phyloP scores from a whole-genome alignment of 1,140 invertebrate species.

The Eueides isabella region DNA sequence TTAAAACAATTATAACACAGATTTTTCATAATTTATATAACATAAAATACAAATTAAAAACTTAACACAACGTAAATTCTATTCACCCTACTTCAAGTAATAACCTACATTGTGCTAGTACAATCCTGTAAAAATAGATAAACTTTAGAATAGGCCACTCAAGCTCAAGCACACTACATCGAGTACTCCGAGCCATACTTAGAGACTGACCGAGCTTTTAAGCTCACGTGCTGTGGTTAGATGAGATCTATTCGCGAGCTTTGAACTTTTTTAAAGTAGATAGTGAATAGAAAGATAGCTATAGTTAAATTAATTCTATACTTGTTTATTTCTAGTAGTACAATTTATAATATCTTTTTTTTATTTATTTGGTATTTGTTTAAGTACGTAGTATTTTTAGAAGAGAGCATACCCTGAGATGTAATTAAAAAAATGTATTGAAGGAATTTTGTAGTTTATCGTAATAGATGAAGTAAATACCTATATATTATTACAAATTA shows the following conservation, averaged over 20 bases:
- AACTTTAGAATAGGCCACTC: conserved; percentile 22
- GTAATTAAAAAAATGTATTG: too few relatives aligned
- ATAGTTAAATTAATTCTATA: not conserved
- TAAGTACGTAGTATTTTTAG: too few relatives aligned
- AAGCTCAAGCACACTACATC: conserved; percentile 13
- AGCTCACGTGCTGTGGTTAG: conserved; percentile 17
- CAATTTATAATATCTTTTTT: too few relatives aligned
- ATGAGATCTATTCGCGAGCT: conserved; percentile 24
- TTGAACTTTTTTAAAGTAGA: conserved; percentile 21
- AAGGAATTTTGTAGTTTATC: too few relatives aligned
- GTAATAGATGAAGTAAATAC: too few relatives aligned
- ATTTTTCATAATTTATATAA: not conserved
- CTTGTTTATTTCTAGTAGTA: not conserved
- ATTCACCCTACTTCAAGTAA: not conserved
- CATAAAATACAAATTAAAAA: not conserved
- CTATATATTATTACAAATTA: too few relatives aligned
- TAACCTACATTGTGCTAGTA: conserved; percentile 14
- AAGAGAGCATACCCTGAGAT: too few relatives aligned
- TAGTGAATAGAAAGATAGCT: not conserved
- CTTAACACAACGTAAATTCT: not conserved
- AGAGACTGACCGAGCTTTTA: conserved; percentile 36
- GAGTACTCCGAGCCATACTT: conserved; percentile 21
- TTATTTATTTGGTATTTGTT: too few relatives aligned
- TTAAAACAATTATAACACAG: not conserved
- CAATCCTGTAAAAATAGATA: conserved; percentile 11